Conservation (phyloP, 1,140 invertebrate genomes). For the Caenorhabditis elegans region WBcel235 BX284606.5:5841501-5842000, state of each 20-base stretch:
- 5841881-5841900: conserved; percentile 13
- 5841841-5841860: neutral
- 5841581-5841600: neutral
- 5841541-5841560: neutral
- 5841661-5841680: neutral
- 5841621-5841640: neutral
- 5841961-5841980: too few species aligned
- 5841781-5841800: neutral
- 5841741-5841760: too few species aligned
- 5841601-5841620: neutral
- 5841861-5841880: conserved; percentile 6
- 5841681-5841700: neutral
- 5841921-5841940: neutral
- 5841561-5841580: too few species aligned
- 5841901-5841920: neutral
- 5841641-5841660: neutral
- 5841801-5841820: neutral
- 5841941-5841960: neutral
- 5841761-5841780: conserved; percentile 4
- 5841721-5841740: too few species aligned
- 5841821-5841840: neutral
- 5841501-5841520: neutral
- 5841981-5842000: too few species aligned
- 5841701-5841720: too few species aligned
- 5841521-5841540: neutral